phyloP scores from a whole-genome alignment of 2,888 invertebrate species.

The Meandrusa payeni region DNA sequence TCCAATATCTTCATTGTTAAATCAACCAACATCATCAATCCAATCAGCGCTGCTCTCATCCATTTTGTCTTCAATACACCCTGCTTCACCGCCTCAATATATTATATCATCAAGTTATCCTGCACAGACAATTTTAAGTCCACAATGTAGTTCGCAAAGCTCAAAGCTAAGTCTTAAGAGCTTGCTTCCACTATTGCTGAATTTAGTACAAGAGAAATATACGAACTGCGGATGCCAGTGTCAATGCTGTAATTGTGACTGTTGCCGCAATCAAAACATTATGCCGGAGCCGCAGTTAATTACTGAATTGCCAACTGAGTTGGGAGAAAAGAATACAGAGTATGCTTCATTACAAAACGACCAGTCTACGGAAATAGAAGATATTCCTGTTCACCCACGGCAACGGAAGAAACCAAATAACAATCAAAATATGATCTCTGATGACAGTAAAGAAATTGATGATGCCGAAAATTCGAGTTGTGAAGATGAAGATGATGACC shows the following conservation, averaged over 20 bases:
- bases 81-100: slow-evolving; percentile 25
- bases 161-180: slow-evolving; percentile 51
- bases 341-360: slow-evolving; percentile 21
- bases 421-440: slow-evolving; percentile 25
- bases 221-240: slow-evolving; percentile 36
- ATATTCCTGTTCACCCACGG: slow-evolving; percentile 24
- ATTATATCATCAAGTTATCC: slow-evolving; percentile 21
- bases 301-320: slow-evolving; percentile 46
- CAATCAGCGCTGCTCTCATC: slow-evolving; percentile 35
- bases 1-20: slow-evolving; percentile 18
- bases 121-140: slow-evolving; percentile 16
- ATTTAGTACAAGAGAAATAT: slow-evolving; percentile 55
- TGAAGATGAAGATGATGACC: slow-evolving; percentile 28
- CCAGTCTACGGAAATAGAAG: slow-evolving; percentile 29
- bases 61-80: slow-evolving; percentile 32
- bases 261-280: slow-evolving; percentile 23
- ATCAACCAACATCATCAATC: slow-evolving; percentile 28
- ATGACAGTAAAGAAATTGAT: slow-evolving; percentile 38
- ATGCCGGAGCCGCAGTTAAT: slow-evolving; percentile 34
- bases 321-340: slow-evolving; percentile 33
- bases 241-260: slow-evolving; percentile 32
- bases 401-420: slow-evolving; percentile 27
- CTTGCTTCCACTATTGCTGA: slow-evolving; percentile 59
- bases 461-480: slow-evolving; percentile 37
- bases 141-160: slow-evolving; percentile 27